A percentile compares a stretch with the other conserved stretches of the same genome.
Evolutionary conservation across 2,797 vertebrate genomes (phyloP).

Genomic region (Danio albolineatus): DNA sequence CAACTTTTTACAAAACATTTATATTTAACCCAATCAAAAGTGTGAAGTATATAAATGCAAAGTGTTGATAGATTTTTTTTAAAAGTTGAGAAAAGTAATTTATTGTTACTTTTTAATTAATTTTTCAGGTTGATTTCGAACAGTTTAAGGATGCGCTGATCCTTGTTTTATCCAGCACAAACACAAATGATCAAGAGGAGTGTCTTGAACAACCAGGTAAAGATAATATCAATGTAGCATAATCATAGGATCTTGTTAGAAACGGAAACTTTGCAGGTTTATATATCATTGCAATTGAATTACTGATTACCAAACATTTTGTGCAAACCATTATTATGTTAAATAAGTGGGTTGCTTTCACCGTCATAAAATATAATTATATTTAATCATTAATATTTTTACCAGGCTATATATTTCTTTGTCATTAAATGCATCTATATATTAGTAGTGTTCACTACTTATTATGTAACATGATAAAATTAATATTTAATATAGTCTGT

Average conservation of each 20-base stretch:
- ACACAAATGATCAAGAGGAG: slow-evolving; percentile 77
- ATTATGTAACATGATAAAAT: neutral
- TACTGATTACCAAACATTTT: neutral
- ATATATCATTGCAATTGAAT: neutral
- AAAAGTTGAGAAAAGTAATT: neutral
- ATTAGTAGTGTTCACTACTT: neutral
- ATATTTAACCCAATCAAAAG: neutral
- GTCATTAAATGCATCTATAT: neutral
- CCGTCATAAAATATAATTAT: neutral
- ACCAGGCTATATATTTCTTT: neutral
- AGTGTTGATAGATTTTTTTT: neutral
- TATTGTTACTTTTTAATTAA: slow-evolving; percentile 10
- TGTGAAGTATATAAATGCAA: neutral
- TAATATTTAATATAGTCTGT: neutral
- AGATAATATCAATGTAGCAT: neutral
- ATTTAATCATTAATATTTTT: neutral
- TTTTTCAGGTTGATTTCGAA: slow-evolving; percentile 89
- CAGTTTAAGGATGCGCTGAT: slow-evolving; percentile 96
- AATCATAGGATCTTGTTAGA: neutral
- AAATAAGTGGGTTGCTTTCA: neutral
- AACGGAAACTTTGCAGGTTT: neutral
- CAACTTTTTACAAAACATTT: too few species aligned
- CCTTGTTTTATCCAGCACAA: slow-evolving; percentile 84
- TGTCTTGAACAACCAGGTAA: slow-evolving; percentile 84
- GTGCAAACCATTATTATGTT: neutral